Evolutionary conservation across 2,797 vertebrate genomes (phyloP).

Genomic region (Remorina albescens): DNA sequence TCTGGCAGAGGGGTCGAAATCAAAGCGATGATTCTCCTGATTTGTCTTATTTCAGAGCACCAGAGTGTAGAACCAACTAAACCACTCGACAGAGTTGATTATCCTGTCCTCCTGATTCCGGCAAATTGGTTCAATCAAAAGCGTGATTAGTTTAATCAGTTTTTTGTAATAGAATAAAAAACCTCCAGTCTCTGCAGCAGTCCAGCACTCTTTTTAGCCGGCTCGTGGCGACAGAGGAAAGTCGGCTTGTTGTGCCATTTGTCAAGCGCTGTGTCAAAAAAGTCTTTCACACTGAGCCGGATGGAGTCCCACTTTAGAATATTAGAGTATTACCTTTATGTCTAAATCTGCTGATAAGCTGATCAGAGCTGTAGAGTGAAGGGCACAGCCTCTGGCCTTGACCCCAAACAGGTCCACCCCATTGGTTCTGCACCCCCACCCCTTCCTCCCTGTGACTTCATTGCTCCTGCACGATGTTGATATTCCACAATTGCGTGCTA

Average conservation of each 20-base stretch:
- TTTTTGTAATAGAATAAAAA: slow-evolving; percentile 73
- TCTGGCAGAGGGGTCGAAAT: slow-evolving; percentile 75
- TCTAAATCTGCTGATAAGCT: slow-evolving; percentile 6
- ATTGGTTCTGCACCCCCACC: slow-evolving; percentile 62
- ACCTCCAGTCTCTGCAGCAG: slow-evolving; percentile 36
- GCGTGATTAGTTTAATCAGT: slow-evolving; percentile 72
- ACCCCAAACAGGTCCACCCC: slow-evolving; percentile 22
- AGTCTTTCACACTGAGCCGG: background rate
- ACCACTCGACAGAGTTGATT: slow-evolving; percentile 71
- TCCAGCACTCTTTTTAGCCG: slow-evolving; percentile 16
- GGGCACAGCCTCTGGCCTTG: slow-evolving; percentile 19
- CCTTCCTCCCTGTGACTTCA: slow-evolving; percentile 29
- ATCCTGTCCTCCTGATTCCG: slow-evolving; percentile 60
- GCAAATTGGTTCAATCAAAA: slow-evolving; percentile 77
- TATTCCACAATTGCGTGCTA: slow-evolving; percentile 73
- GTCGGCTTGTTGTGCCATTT: slow-evolving; percentile 34
- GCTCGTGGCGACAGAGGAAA: slow-evolving; percentile 19
- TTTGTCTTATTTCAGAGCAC: slow-evolving; percentile 66
- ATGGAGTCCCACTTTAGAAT: background rate
- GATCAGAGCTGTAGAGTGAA: slow-evolving; percentile 21
- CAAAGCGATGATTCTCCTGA: slow-evolving; percentile 68
- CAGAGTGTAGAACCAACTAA: slow-evolving; percentile 55
- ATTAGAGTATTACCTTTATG: background rate
- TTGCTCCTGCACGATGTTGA: slow-evolving; percentile 73
- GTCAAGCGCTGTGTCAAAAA: slow-evolving; percentile 28